Evolutionary conservation across 2,113 vertebrate genomes (phyloP).

Genomic region (Cephalopterus ornatus): DNA sequence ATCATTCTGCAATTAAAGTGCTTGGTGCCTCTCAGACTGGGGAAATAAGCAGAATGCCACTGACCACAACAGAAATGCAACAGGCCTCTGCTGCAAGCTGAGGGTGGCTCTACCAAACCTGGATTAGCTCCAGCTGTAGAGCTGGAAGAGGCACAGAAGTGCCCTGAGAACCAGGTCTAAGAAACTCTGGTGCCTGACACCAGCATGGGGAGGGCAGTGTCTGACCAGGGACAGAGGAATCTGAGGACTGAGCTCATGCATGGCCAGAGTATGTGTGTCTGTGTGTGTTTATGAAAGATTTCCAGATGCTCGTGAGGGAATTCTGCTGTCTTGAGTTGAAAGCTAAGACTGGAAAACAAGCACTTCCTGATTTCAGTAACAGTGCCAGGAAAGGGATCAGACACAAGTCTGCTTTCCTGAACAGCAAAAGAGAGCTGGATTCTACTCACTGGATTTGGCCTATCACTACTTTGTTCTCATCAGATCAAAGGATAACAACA

Average conservation of each 20-base stretch:
- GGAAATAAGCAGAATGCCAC: background rate
- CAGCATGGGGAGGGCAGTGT: background rate
- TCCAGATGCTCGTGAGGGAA: background rate
- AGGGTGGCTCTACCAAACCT: background rate
- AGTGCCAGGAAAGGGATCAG: background rate
- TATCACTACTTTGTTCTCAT: background rate
- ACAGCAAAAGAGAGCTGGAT: background rate
- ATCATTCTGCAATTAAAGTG: background rate
- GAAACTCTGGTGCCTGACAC: background rate
- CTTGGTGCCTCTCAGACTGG: background rate
- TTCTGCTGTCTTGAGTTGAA: background rate
- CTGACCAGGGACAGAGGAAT: background rate
- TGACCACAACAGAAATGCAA: background rate
- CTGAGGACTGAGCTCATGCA: background rate
- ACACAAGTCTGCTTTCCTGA: background rate
- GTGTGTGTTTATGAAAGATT: background rate
- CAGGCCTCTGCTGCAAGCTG: background rate
- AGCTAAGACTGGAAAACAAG: background rate
- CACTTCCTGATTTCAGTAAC: background rate
- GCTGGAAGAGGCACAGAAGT: background rate
- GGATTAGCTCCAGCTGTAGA: background rate
- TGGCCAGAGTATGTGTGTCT: background rate
- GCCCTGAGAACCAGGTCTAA: background rate
- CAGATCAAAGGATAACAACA: background rate
- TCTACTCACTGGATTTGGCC: background rate